phyloP scores from a whole-genome alignment of 2,113 vertebrate species.

The Meleagris gallopavo region DNA sequence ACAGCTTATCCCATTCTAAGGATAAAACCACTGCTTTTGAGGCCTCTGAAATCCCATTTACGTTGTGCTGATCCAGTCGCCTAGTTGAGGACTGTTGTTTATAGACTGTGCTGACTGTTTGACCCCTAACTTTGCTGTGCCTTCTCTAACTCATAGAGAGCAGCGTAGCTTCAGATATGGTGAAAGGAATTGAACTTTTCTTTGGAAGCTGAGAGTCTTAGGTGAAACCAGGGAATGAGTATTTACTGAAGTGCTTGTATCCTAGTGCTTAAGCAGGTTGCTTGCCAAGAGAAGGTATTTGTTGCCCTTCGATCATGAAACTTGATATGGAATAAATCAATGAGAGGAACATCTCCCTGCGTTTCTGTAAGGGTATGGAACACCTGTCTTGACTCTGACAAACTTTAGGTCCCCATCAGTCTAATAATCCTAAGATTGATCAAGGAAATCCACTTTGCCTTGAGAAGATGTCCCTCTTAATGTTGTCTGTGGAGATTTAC shows the following conservation, averaged over 20 bases:
- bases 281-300: background rate
- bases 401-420: background rate
- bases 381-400: background rate
- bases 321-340: background rate
- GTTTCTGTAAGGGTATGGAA: background rate
- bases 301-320: background rate
- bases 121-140: background rate
- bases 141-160: background rate
- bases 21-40: background rate
- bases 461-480: slow-evolving; percentile 33
- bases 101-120: background rate
- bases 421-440: background rate
- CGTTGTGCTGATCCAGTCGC: background rate
- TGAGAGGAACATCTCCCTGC: background rate
- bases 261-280: background rate
- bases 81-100: background rate
- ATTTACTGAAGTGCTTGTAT: background rate
- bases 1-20: rapidly evolving
- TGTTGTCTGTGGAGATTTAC: slow-evolving; percentile 17
- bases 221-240: background rate
- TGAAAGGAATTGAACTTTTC: background rate
- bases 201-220: background rate
- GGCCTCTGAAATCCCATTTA: background rate
- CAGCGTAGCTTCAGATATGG: background rate
- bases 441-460: slow-evolving; percentile 12